Percentiles rank a stretch among this genome's conserved stretches.
Conservation (phyloP, 1,140 invertebrate species). For the Psilanteris sp. region DNA sequence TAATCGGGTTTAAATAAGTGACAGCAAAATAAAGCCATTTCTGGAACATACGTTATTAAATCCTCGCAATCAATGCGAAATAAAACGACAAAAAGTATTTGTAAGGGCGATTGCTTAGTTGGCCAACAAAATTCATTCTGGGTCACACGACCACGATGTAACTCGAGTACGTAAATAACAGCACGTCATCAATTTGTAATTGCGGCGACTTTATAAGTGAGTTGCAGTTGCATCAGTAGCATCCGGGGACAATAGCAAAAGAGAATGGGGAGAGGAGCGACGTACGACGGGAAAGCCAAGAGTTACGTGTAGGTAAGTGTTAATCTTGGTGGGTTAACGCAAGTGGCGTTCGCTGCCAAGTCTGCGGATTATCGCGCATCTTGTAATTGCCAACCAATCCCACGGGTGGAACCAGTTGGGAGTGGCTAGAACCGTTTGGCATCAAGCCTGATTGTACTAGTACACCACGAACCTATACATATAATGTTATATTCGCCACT, state of each 20-base stretch:
- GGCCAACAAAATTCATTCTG: conserved; percentile 2
- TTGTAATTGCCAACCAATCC: conserved; percentile 80
- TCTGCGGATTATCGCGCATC: conserved; percentile 80
- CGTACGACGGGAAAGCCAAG: conserved; percentile 68
- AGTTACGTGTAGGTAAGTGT: conserved; percentile 78
- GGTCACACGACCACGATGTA: conserved; percentile 23
- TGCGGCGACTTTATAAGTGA: conserved; percentile 54
- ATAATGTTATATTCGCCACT: conserved; percentile 70
- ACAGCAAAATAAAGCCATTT: too few relatives aligned
- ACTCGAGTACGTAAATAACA: conserved; percentile 31
- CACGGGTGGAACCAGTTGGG: conserved; percentile 73
- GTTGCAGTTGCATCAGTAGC: conserved; percentile 42
- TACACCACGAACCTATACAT: conserved; percentile 60
- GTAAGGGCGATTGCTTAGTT: background rate
- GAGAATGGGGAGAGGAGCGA: conserved; percentile 57
- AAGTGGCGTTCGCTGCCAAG: conserved; percentile 77
- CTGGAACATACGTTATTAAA: too few relatives aligned
- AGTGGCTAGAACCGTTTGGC: conserved; percentile 76
- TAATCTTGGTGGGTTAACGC: conserved; percentile 79
- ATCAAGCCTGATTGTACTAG: conserved; percentile 79
- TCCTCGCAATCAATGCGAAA: too few relatives aligned
- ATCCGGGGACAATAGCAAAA: conserved; percentile 49
- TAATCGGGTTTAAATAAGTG: too few relatives aligned
- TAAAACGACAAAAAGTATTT: too few relatives aligned
- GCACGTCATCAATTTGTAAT: conserved; percentile 51